Base-by-base conservation (phyloP, 2,888 invertebrate genomes). In the Drosophila flavopinicola region DNA sequence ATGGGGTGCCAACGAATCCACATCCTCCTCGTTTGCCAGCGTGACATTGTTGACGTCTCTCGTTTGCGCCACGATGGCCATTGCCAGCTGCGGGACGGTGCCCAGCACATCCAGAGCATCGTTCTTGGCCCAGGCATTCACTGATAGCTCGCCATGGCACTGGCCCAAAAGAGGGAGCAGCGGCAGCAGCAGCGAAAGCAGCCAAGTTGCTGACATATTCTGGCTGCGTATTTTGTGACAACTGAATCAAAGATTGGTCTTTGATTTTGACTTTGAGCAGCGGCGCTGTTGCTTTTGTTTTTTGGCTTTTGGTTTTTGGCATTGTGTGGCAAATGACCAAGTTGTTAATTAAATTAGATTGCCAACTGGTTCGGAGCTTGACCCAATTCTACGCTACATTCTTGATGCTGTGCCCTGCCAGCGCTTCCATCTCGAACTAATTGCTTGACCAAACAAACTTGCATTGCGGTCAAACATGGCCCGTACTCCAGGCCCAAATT, bases 341-440 rank as follows among this genome's bases (percentile, higher is more conserved):
- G 54, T 35, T 85, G 88, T 66, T 87, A 85, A 85, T 85, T 85
- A 25, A 87, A 87, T 79, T 85, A 75, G 70, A 69, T 24, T 48
- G 23, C 30, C 41, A 61, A 60, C 58, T 41, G 54, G 51, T 44
- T 64, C 9, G 5, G 11, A 23, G 38, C 15, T 15, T 58, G 72
- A 70, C 69, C 78, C 65, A 38, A 64, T 84, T 69, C 29, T 37
- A 0, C 6, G 35, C 29, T 37, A 0, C 6, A 39, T 44, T 11
- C 3, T 45, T 6, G 11, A 15, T 11, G 41, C 11, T 6, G 23
- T 44, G 7, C 6, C 10, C n/a, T 23, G 33, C 13, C 7, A 25
- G 27, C 38, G 13, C 35, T 11, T 10, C 20, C 15, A 39, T n/a
- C 23, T 56, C 10, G 7, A 45, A 49, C 59, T 73, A 76, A 79